phyloP scores from a whole-genome alignment of 2,797 vertebrate genomes.

The Gambelia wislizenii region DNA sequence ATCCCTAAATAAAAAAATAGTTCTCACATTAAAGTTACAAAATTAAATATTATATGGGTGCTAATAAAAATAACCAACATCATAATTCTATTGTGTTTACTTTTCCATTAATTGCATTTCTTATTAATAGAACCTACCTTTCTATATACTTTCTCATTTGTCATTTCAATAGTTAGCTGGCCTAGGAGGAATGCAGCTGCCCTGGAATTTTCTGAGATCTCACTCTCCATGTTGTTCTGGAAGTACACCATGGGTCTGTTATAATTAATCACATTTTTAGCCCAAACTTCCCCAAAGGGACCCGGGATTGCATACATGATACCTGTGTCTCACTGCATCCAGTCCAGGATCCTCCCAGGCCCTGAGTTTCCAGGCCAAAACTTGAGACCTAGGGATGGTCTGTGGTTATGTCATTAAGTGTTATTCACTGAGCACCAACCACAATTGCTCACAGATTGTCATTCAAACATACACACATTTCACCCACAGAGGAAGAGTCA shows the following conservation, averaged over 20 bases:
- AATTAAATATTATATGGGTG: background rate
- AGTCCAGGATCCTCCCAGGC: too few species aligned
- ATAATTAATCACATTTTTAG: background rate
- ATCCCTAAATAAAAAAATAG: background rate
- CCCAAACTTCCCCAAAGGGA: too few species aligned
- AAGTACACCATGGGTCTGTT: too few species aligned
- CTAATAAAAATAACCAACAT: background rate
- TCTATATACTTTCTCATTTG: constrained; percentile 4
- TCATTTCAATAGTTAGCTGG: background rate
- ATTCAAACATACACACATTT: too few species aligned
- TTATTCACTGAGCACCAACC: too few species aligned
- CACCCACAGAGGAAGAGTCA: too few species aligned
- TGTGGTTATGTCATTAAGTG: too few species aligned
- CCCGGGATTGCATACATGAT: background rate
- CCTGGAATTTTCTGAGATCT: background rate
- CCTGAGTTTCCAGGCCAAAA: too few species aligned
- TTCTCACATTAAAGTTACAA: background rate
- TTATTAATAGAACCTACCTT: background rate
- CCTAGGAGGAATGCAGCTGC: background rate
- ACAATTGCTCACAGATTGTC: too few species aligned
- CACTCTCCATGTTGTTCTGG: background rate
- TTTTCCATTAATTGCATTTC: background rate
- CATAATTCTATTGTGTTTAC: background rate
- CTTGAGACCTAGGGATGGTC: too few species aligned
- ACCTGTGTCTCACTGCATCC: background rate